Evolutionary conservation across 2,888 invertebrate species (phyloP).

Genomic region (Rapana venosa): DNA sequence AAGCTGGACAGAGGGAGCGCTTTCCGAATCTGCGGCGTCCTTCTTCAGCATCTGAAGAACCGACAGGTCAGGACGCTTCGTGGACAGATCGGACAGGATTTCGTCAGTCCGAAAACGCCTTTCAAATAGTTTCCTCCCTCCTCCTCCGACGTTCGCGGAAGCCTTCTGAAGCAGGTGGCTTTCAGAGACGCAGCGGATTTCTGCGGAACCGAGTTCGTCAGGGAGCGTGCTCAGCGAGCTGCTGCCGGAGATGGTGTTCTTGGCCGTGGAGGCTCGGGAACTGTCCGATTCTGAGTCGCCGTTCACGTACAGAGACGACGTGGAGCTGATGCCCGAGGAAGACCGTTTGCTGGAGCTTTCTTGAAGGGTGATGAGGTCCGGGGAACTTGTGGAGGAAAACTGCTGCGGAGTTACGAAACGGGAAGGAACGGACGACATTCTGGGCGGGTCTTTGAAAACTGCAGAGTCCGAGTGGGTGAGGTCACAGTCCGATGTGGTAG

Average conservation of each 20-base stretch:
- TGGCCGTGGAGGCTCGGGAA: neutral
- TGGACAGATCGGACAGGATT: too few relatives aligned
- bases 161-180: neutral
- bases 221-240: neutral
- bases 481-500: slow-evolving; percentile 2
- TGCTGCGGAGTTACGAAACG: neutral
- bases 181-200: too few relatives aligned
- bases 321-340: neutral
- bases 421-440: neutral
- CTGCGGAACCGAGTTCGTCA: neutral
- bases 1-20: neutral
- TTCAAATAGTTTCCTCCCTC: neutral
- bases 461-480: neutral
- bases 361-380: neutral
- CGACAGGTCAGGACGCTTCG: too few relatives aligned
- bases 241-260: slow-evolving; percentile 7
- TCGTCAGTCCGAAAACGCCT: neutral
- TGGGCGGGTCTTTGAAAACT: neutral
- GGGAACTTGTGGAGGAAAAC: neutral
- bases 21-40: neutral
- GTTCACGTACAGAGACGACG: neutral
- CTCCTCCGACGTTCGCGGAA: neutral
- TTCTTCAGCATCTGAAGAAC: neutral
- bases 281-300: neutral
- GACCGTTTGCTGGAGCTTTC: neutral